Evolutionary conservation across 2,113 vertebrate genomes (phyloP), one percentile per base, ranked within the genome.

Genomic region (Nothoprocta pentlandii): DNA sequence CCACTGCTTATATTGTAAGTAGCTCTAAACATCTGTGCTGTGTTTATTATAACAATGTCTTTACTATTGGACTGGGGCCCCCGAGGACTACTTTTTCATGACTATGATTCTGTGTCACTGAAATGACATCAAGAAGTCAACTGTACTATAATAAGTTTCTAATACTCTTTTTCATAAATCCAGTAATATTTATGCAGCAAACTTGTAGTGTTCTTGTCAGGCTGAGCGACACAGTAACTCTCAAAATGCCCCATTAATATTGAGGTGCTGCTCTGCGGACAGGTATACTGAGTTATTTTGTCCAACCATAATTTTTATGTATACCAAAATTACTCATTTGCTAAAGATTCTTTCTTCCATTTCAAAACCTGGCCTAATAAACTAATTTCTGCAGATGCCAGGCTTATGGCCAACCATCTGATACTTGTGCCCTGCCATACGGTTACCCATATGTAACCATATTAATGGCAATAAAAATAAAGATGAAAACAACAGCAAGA

Each of bases 381-480:
- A 92, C 46, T 89, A 80, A 90, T 96, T 96, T 94, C 62, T 95
- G 62, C 79, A 92, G 85, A 94, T 93, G 91, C 66, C 92, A 94
- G 82, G 84, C 75, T 96, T 93, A 89, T 96, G 89, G 78, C 34
- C 81, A 94, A 23, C 91, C 87, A 93, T 95, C 94, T 94, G 95
- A 97, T 94, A 90, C 92, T 92, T 90, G 64, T 67, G 88, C 75
- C 66, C 85, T 6, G 4, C 95, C 93, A 94, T 96, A 96, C 49
- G 66, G 84, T 89, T 92, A 73, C 79, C 85, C 91, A 92, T 93
- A 94, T 94, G 87, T 59, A 96, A 73, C 66, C 62, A 54, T 39
- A 62, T 59, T 92, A 86, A 94, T 79, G 30, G 58, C 58, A 97
- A 94, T 67, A 93, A 94, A 97, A 97, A 95, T 85, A 92, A 95